Evolutionary conservation across 2,113 vertebrate species (phyloP), one percentile per base, ranked within the genome.

Genomic region (Anguilla japonica): DNA sequence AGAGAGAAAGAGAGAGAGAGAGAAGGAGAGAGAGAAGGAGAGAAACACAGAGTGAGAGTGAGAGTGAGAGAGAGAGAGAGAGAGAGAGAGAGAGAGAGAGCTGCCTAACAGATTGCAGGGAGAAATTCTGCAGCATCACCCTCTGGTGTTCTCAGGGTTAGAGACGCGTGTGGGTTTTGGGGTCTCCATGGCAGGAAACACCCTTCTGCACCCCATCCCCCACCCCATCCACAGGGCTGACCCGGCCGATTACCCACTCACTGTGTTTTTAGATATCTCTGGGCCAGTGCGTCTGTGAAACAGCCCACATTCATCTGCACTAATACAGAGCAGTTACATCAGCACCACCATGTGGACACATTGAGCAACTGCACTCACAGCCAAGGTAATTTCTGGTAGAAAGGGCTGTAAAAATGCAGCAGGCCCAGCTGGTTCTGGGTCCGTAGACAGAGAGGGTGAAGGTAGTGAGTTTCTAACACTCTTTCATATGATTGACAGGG

Each of bases 101-200:
- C 26, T 16, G 20, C 18, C 18, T 26, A 67, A 20, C 4, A 26
- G 20, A 20, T 60, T 60, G 57, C 18, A 20, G 14, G 26, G 71
- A 75, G n/a, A 75, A 75, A 34, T 75, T 75, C 34, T 75, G 71
- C 71, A 75, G 71, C 71, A 75, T 75, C 71, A 75, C n/a, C 16
- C 71, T 11, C 34, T n/a, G n/a, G 34, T 34, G 34, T 34, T 75
- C 9, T 34, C 71, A 29, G 34, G 34, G 34, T 34, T 34, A 34
- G 34, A 34, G 34, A 34, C 1, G 34, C n/a, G 11, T 34, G 71
- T 14, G 9, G 22, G 18, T 20, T 67, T 67, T 67, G 5, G 22
- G 22, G 26, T 67, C 20, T 67, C 60, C 3, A 8, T 7, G 22
- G 5, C 60, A 22, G 60, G 60, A 20, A 67, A 67, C 5, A 75